Base-by-base conservation (phyloP, 2,888 invertebrate species). In the Yponomeuta malinellus region DNA sequence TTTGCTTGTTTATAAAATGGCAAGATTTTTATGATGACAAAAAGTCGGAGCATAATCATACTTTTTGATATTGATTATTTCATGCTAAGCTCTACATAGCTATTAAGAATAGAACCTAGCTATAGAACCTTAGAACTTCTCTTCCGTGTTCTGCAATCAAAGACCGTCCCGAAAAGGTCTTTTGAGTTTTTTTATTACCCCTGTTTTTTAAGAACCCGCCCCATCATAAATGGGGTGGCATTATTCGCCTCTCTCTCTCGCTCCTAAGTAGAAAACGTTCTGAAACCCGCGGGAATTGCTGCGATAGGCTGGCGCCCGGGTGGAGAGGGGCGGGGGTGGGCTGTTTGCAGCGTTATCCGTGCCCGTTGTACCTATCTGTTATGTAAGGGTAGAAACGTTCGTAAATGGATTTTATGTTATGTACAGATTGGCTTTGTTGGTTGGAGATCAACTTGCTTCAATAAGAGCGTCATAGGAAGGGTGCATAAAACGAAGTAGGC, bases 191-290 rank as follows among this genome's bases (percentile, higher is more conserved):
- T 59, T 59, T 59, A 59, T 59, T 12, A 15, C 52, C 8, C 64
- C 31, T 31, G 6, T 64, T 64, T 64, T 64, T 64, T 64, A 23
- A 31, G 15, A 12, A 29, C 43, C 70, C 70, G 70, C 70, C 70
- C 70, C 37, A 23, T 70, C 23, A 52, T 70, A 70, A 70, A 70
- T 1, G 4, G 63, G 37, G 63, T n/a, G 63, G n/a, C 15, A 75
- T 84, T 84, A 84, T 84, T 74, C 75, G 73, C 74, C 81, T 73
- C 74, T 89, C 89, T 82, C 87, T 75, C 79, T 89, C 81, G 48
- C 77, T 74, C 82, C n/a, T 10, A 23, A 37, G 48, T 70, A 31
- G 33, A 23, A 15, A 59, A 15, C 5, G 6, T 65, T 65, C 65
- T 31, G 69, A 29, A 52, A 63, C 8, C 43, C 70, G 23, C 48